Evolutionary conservation across 1,140 invertebrate species (phyloP).

Genomic region (Cataglyphis hispanica): DNA sequence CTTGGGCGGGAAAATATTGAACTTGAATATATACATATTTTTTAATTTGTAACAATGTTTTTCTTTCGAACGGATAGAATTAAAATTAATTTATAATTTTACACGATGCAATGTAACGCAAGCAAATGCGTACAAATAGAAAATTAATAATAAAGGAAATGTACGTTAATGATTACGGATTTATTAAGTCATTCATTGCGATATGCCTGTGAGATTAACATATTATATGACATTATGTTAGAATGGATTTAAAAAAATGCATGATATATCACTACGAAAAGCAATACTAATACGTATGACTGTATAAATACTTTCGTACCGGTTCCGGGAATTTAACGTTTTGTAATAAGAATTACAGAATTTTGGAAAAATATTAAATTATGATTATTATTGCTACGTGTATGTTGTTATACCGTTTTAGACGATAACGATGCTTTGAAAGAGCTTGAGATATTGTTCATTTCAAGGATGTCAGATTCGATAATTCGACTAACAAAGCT

Average conservation of each 20-base stretch:
- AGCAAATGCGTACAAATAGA: neutral
- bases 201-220: neutral
- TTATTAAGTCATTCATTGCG: neutral
- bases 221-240: neutral
- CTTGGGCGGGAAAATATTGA: too few relatives aligned
- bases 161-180: neutral
- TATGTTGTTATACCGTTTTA: neutral
- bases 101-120: neutral
- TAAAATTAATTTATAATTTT: neutral
- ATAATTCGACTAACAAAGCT: slow-evolving; percentile 39
- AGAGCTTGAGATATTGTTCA: slow-evolving; percentile 1
- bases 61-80: too few relatives aligned
- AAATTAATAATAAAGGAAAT: neutral
- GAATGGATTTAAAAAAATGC: slow-evolving; percentile 13
- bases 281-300: neutral
- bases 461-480: slow-evolving; percentile 22
- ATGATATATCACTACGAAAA: neutral
- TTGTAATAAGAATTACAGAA: neutral
- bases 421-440: neutral
- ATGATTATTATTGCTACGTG: neutral
- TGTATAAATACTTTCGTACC: slow-evolving; percentile 19
- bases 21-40: too few relatives aligned
- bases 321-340: neutral
- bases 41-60: too few relatives aligned
- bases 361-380: neutral